Evolutionary conservation across 1,140 invertebrate genomes (phyloP), one percentile per base, ranked within the genome.

Genomic region (Caenorhabditis briggsae): DNA sequence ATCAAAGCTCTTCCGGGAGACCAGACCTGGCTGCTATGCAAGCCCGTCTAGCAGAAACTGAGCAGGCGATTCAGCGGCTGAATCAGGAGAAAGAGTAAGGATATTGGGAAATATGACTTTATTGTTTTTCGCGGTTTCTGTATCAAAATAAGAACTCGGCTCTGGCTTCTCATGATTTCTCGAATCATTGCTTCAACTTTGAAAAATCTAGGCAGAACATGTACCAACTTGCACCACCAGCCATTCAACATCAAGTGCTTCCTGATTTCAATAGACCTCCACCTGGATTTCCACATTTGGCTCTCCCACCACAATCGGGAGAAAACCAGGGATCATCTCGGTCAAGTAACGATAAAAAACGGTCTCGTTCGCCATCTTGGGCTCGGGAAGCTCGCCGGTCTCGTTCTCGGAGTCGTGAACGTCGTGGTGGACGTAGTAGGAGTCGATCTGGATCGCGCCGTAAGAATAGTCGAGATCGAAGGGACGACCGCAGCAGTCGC

Each of bases 331-430:
- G 2, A 78, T 11, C 43, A 14, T 23, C 41, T 12, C 70, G 11
- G 5, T 78, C 70, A 8, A 18, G 43, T 18, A 46, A n/a, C 23
- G 70, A 78, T 0, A 50, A 50, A 12, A 78, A 23, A 53, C 43
- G 70, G 23, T 78, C 70, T 50, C 70, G 70, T 23, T 78, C 70
- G 0, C 70, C 70, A 23, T 78, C 70, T 11, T 78, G 70, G 70
- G 70, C 70, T 8, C 70, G 70, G 23, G 70, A 78, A 50, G 70
- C 70, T 9, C 43, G 83, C 25, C 83, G 83, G 23, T 84, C 83
- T 74, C 83, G 83, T 48, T 84, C 83, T n/a, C 20, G 41, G 20
- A 84, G 83, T 16, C 83, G 83, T 43, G 83, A 84, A 20, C 59
- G 83, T 20, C 50, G 56, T 16, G 12, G 9, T 16, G 58, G 59